A percentile compares a stretch with the other conserved stretches of the same genome.
Conservation (phyloP, 2,113 vertebrate species). For the Gadus macrocephalus region DNA sequence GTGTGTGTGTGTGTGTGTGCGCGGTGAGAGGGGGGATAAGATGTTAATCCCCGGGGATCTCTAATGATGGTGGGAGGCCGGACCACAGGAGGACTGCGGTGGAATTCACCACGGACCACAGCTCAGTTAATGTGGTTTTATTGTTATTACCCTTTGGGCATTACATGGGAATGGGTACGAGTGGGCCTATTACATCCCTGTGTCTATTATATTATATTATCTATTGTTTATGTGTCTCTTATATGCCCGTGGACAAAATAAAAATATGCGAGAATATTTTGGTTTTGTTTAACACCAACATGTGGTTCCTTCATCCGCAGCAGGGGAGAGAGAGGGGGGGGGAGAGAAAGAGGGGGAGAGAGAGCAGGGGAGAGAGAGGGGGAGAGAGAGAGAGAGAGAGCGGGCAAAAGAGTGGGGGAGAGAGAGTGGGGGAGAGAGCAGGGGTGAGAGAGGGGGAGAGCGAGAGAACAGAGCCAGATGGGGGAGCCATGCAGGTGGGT, state of each 20-base stretch:
- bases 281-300: conserved; percentile 6
- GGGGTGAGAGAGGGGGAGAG: neutral
- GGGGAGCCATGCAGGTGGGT: too few relatives aligned
- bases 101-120: conserved; percentile 47
- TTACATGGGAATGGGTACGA: conserved; percentile 59
- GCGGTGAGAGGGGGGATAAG: neutral
- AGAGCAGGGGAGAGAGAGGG: conserved; percentile 30
- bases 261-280: conserved; percentile 50
- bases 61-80: conserved; percentile 35
- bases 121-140: conserved; percentile 63
- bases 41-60: conserved; percentile 29
- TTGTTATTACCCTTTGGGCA: conserved; percentile 67
- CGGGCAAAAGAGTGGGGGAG: neutral
- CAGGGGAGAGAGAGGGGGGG: neutral
- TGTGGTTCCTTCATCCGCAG: neutral
- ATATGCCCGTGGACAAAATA: too few relatives aligned
- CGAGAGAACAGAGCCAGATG: too few relatives aligned
- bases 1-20: too few relatives aligned
- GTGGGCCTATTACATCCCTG: conserved; percentile 56
- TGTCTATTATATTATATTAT: too few relatives aligned
- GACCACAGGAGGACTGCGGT: conserved; percentile 19
- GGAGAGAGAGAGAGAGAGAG: conserved; percentile 5
- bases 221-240: too few relatives aligned
- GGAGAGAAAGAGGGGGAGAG: neutral
- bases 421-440: neutral